Percentiles rank a stretch among this genome's conserved stretches.
Evolutionary conservation across 2,888 invertebrate species (phyloP).

Genomic region (Pterostichus niger): DNA sequence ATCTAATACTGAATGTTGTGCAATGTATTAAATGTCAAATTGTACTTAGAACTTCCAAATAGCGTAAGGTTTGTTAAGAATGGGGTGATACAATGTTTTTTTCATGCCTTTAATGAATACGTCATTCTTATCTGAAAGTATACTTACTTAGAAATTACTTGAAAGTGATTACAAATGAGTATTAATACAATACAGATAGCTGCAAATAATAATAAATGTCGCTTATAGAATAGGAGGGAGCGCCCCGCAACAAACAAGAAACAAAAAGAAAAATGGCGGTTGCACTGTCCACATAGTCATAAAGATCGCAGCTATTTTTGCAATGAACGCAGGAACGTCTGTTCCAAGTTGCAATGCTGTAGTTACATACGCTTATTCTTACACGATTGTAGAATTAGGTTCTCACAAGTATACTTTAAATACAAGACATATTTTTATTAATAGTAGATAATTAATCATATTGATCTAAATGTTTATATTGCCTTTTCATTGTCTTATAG

Average conservation of each 20-base stretch:
- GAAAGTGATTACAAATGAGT: constrained; percentile 53
- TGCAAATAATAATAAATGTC: constrained; percentile 58
- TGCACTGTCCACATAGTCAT: constrained; percentile 49
- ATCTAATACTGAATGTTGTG: constrained; percentile 56
- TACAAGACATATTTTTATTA: constrained; percentile 61
- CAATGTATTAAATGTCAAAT: constrained; percentile 62
- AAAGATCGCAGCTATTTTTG: constrained; percentile 56
- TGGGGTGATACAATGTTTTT: constrained; percentile 64
- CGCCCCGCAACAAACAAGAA: not conserved
- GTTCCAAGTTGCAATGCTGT: constrained; percentile 47
- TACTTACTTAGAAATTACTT: constrained; percentile 58
- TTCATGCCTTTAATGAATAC: constrained; percentile 61
- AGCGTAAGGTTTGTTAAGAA: constrained; percentile 50
- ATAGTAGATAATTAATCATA: constrained; percentile 61
- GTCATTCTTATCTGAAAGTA: constrained; percentile 61
- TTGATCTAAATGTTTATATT: constrained; percentile 62
- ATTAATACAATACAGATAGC: constrained; percentile 47
- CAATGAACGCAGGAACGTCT: constrained; percentile 9
- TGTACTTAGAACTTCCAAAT: constrained; percentile 65
- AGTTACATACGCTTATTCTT: constrained; percentile 64
- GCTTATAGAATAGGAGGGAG: constrained; percentile 52
- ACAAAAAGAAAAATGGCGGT: not conserved
- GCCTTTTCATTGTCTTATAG: constrained; percentile 59
- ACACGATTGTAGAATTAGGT: constrained; percentile 57
- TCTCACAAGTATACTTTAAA: constrained; percentile 62